Evolutionary conservation across 2,797 vertebrate species (phyloP).

Genomic region (Onychomys torridus): DNA sequence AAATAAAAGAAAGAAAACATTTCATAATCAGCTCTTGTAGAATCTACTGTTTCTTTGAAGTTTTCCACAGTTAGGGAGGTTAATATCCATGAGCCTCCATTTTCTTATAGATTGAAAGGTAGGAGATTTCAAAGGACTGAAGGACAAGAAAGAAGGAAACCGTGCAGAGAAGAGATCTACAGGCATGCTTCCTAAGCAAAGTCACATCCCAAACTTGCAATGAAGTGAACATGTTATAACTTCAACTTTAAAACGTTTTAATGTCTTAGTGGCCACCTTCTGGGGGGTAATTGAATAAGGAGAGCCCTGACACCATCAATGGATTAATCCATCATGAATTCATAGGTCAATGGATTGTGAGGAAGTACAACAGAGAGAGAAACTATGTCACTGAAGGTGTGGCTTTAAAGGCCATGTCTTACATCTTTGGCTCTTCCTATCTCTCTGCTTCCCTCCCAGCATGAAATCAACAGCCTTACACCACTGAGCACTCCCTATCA

Average conservation of each 20-base stretch:
- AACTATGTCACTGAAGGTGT: neutral
- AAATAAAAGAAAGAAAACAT: neutral
- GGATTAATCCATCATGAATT: neutral
- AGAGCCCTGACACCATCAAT: neutral
- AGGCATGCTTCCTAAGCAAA: neutral
- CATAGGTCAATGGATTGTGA: neutral
- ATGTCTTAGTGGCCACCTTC: neutral
- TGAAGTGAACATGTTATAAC: neutral
- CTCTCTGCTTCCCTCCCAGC: neutral
- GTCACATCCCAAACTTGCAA: neutral
- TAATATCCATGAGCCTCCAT: neutral
- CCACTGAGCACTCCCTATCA: neutral
- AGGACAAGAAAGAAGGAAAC: neutral
- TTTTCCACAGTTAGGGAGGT: neutral
- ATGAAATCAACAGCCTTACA: neutral
- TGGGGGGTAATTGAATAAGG: neutral
- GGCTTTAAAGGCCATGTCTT: neutral
- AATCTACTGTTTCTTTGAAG: neutral
- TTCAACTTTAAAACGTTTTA: neutral
- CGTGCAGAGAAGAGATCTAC: neutral
- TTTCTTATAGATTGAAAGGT: neutral
- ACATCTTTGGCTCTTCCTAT: neutral
- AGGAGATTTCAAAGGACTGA: neutral
- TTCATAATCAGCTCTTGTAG: neutral
- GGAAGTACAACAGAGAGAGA: too few species aligned